Conservation (phyloP, 1,140 invertebrate genomes). For the Leptonema lineaticorne region DNA sequence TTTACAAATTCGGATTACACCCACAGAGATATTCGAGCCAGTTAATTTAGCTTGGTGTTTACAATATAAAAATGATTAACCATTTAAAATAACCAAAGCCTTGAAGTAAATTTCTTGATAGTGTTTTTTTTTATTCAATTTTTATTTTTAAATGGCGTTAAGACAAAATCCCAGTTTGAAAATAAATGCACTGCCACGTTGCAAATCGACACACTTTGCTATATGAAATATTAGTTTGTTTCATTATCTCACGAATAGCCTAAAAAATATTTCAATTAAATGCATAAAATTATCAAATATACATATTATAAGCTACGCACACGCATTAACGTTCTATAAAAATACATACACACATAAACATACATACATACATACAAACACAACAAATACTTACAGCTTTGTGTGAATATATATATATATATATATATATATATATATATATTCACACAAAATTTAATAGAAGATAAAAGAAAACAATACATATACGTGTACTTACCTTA, state of each 20-base stretch:
- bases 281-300: constrained; percentile 10
- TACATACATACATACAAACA: background rate
- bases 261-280: no score
- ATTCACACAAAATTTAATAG: no score
- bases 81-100: background rate
- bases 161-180: background rate
- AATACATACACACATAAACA: background rate
- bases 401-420: no score
- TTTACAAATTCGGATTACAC: no score
- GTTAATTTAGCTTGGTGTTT: no score
- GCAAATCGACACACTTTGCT: background rate
- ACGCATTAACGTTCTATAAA: background rate
- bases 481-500: constrained; percentile 16
- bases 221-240: background rate
- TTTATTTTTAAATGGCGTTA: background rate
- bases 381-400: background rate
- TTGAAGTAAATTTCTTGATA: background rate
- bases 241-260: background rate
- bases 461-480: background rate
- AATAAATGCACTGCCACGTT: background rate
- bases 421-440: no score
- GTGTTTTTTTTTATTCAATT: background rate
- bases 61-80: background rate
- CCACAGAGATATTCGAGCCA: no score
- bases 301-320: background rate